These are phyloP conservation scores for Pyrrhosoma nymphula DNA, from an alignment of 2,888 invertebrate species.

Conservation along the genomic window DNA sequence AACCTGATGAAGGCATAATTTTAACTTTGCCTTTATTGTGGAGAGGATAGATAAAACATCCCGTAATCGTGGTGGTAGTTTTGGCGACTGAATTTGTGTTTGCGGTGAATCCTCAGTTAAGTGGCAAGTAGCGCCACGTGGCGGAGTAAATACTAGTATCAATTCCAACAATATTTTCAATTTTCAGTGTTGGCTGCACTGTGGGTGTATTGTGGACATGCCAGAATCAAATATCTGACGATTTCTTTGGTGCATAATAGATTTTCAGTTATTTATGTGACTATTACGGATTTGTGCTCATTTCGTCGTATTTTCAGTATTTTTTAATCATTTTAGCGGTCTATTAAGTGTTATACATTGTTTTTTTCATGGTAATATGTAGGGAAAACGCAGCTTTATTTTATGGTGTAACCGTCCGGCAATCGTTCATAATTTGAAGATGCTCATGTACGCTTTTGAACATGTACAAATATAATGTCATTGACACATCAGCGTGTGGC, in stretches of 20 bases:
- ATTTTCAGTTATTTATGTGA: conserved; percentile 31
- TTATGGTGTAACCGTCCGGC: conserved; percentile 51
- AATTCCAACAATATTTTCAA: neutral
- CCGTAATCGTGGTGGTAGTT: too few species aligned
- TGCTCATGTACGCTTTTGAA: neutral
- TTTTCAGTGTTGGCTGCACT: conserved; percentile 23
- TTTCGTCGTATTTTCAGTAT: neutral
- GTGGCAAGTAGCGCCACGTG: neutral
- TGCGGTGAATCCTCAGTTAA: neutral
- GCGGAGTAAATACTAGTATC: neutral
- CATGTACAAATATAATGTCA: conserved; percentile 43
- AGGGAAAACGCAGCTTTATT: neutral
- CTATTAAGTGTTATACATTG: neutral
- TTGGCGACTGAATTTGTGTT: too few species aligned
- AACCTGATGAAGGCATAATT: too few species aligned
- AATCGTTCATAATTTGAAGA: conserved; percentile 37
- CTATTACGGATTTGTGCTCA: neutral
- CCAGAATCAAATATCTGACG: conserved; percentile 60
- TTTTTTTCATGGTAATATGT: neutral
- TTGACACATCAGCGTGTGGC: conserved; percentile 8
- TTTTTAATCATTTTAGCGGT: neutral
- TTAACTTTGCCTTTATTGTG: too few species aligned
- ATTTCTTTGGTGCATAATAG: conserved; percentile 22
- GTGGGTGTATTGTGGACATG: conserved; percentile 51
- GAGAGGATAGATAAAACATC: too few species aligned